These are phyloP conservation scores for Oryzias javanicus DNA, from an alignment of 2,113 vertebrate genomes.

Conservation along the genomic window DNA sequence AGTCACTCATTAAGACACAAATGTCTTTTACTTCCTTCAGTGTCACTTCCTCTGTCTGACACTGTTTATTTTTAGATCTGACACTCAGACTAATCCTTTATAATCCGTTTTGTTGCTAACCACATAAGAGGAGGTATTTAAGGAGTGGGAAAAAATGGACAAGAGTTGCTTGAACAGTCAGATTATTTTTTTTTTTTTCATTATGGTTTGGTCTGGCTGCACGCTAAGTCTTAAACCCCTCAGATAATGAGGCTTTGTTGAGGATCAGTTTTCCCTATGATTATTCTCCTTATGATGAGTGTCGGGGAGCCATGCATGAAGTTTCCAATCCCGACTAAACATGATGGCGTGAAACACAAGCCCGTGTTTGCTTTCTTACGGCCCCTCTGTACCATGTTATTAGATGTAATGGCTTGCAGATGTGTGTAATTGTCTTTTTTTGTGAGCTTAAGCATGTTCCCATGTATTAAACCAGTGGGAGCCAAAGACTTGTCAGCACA, in stretches of 20 bases:
- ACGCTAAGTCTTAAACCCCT: slow-evolving; percentile 11
- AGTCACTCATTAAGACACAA: not conserved
- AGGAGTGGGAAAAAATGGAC: not conserved
- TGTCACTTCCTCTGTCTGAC: slow-evolving; percentile 2
- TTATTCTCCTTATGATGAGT: slow-evolving; percentile 34
- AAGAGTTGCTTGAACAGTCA: slow-evolving; percentile 15
- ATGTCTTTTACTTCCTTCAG: not conserved
- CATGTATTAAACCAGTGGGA: slow-evolving; percentile 47
- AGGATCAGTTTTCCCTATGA: slow-evolving; percentile 19
- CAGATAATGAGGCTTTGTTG: slow-evolving; percentile 44
- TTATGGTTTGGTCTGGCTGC: not conserved
- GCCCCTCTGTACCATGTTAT: slow-evolving; percentile 49
- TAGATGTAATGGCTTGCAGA: slow-evolving; percentile 68
- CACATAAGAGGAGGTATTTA: slow-evolving; percentile 21
- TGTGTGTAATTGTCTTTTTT: slow-evolving; percentile 62
- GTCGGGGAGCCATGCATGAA: slow-evolving; percentile 25
- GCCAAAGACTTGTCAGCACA: slow-evolving; percentile 25
- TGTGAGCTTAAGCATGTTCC: slow-evolving; percentile 58
- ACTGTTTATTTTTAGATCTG: slow-evolving; percentile 37
- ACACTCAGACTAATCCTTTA: slow-evolving; percentile 26
- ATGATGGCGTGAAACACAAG: slow-evolving; percentile 27
- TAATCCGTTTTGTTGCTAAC: slow-evolving; percentile 40
- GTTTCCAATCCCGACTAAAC: slow-evolving; percentile 35
- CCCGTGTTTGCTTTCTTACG: slow-evolving; percentile 26
- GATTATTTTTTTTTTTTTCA: slow-evolving; percentile 31